A percentile compares a stretch with the other conserved stretches of the same genome.
Conservation (phyloP, 2,888 invertebrate genomes). For the Athalia circularis region DNA sequence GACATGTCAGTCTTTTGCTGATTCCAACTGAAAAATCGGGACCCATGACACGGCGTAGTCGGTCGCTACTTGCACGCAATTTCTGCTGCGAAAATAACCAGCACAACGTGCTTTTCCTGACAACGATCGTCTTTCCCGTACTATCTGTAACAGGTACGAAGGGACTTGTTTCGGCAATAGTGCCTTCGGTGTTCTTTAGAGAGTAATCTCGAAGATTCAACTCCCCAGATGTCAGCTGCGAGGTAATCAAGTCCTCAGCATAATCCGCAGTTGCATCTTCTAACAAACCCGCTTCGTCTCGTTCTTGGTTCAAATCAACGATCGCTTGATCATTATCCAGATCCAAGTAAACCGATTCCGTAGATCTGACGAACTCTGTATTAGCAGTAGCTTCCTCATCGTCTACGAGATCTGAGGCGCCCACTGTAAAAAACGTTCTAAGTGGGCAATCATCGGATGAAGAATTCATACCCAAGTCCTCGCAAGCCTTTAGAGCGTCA, state of each 20-base stretch:
- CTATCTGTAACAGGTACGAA: slow-evolving; percentile 25
- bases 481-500: neutral
- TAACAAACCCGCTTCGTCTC: neutral
- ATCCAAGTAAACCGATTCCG: slow-evolving; percentile 9
- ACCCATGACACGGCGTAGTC: slow-evolving; percentile 7
- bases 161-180: slow-evolving; percentile 5
- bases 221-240: neutral
- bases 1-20: neutral
- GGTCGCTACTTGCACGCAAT: slow-evolving; percentile 14
- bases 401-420: neutral
- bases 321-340: neutral
- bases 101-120: slow-evolving; percentile 13
- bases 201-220: slow-evolving; percentile 19
- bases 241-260: neutral
- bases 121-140: neutral
- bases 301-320: slow-evolving; percentile 4
- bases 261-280: slow-evolving; percentile 7
- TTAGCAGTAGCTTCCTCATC: neutral
- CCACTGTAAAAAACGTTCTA: no score
- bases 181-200: no score
- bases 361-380: neutral
- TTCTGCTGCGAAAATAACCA: slow-evolving; percentile 7
- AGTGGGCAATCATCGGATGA: no score
- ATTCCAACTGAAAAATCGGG: no score
- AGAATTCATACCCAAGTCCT: neutral